Evolutionary conservation across 1,140 invertebrate genomes (phyloP).

Genomic region (Euura saliciscinereae): DNA sequence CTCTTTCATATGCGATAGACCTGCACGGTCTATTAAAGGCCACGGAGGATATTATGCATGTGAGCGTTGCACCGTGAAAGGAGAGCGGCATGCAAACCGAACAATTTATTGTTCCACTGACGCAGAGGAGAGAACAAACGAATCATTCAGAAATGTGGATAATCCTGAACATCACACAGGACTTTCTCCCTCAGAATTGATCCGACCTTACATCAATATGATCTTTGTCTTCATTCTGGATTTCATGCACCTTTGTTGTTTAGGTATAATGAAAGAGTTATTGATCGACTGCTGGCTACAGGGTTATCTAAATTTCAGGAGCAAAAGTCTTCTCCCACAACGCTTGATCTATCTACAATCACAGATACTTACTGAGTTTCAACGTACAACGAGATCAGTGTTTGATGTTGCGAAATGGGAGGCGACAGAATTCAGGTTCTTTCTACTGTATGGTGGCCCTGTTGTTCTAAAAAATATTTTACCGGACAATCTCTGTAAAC

Average conservation of each 20-base stretch:
- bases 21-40: no score
- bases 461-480: constrained; percentile 27
- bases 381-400: constrained; percentile 27
- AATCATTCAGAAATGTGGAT: constrained; percentile 9
- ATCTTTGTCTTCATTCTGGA: constrained; percentile 15
- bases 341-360: constrained; percentile 1
- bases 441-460: constrained; percentile 28
- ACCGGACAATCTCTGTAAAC: constrained; percentile 21
- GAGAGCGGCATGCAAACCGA: constrained; percentile 14
- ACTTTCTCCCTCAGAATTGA: constrained; percentile 13
- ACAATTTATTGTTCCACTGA: constrained; percentile 14
- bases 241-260: not conserved
- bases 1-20: not conserved
- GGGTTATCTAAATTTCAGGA: not conserved
- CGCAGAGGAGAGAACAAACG: not conserved
- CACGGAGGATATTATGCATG: no score
- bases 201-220: constrained; percentile 16
- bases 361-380: constrained; percentile 32
- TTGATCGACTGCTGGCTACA: constrained; percentile 3
- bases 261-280: not conserved
- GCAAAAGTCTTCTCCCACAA: constrained; percentile 6
- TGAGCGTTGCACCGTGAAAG: no score
- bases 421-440: constrained; percentile 9
- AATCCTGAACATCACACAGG: not conserved
- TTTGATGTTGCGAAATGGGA: constrained; percentile 25